phyloP scores from a whole-genome alignment of 2,797 vertebrate species.

The Eidolon dupreanum region DNA sequence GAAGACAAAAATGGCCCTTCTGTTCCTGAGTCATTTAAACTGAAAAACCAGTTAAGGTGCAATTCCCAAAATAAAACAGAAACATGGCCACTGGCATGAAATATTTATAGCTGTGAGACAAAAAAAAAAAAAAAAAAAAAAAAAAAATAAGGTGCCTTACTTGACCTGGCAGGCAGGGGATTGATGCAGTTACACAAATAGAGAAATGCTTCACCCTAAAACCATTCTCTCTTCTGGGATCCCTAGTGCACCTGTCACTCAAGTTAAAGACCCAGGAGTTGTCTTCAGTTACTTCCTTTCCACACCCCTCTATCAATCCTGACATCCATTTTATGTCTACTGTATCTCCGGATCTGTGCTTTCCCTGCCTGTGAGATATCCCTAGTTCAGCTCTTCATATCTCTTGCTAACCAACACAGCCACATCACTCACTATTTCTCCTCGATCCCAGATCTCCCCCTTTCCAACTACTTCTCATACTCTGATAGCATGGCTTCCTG shows the following conservation, averaged over 20 bases:
- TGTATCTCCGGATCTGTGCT: rapidly evolving
- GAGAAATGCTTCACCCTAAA: neutral
- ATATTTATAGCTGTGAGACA: conserved; percentile 70
- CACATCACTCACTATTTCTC: neutral
- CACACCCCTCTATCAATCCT: neutral
- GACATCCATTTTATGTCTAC: neutral
- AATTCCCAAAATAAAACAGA: conserved; percentile 77
- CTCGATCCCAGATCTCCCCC: rapidly evolving
- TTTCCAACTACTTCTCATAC: neutral
- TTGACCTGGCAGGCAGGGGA: conserved; percentile 41
- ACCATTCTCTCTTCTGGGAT: neutral
- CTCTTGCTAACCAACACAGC: neutral
- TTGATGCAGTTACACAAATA: neutral
- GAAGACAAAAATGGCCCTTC: conserved; percentile 76
- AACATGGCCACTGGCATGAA: conserved; percentile 72
- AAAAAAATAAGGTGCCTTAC: neutral
- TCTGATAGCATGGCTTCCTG: neutral
- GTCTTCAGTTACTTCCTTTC: neutral
- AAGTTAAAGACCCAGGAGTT: neutral
- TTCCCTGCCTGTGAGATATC: neutral
- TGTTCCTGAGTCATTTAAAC: conserved; percentile 56
- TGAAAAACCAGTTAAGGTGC: conserved; percentile 64
- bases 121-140: neutral
- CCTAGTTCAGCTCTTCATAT: neutral
- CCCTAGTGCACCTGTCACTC: neutral